These are phyloP conservation scores for Perca flavescens DNA, from an alignment of 2,113 vertebrate genomes.

Conservation along the genomic window DNA sequence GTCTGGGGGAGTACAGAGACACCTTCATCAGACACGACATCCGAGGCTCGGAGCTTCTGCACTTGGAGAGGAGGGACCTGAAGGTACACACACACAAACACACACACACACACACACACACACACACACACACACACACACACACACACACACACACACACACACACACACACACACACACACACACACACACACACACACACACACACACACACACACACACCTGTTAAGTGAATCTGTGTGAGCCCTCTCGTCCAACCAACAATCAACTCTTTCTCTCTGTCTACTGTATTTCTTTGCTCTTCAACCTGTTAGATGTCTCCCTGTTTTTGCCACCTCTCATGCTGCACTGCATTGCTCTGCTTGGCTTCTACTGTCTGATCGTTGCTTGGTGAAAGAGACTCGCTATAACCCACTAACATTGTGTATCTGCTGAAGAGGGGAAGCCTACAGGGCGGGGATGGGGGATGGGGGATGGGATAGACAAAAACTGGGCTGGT, in stretches of 20 bases:
- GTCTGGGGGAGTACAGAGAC: slow-evolving; percentile 99
- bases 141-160: slow-evolving; percentile 22
- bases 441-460: slow-evolving; percentile 29
- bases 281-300: slow-evolving; percentile 45
- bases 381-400: slow-evolving; percentile 62
- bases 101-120: too few relatives aligned
- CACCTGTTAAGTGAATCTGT: slow-evolving; percentile 32
- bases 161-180: slow-evolving; percentile 77
- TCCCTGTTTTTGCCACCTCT: slow-evolving; percentile 69
- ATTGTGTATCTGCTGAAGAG: slow-evolving; percentile 50
- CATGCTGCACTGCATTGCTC: slow-evolving; percentile 74
- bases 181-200: slow-evolving; percentile 30
- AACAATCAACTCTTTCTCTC: slow-evolving; percentile 68
- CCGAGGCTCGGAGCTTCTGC: slow-evolving; percentile 98
- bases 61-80: slow-evolving; percentile 99
- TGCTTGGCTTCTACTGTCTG: slow-evolving; percentile 85
- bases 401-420: slow-evolving; percentile 76
- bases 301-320: slow-evolving; percentile 54
- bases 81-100: slow-evolving; percentile 99
- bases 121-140: slow-evolving; percentile 29
- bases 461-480: not conserved
- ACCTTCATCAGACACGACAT: slow-evolving; percentile 99
- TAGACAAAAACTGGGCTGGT: not conserved
- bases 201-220: slow-evolving; percentile 23
- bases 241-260: slow-evolving; percentile 87